Base-by-base conservation (phyloP, 1,140 invertebrate species). In the Macrobrachium rosenbergii region DNA sequence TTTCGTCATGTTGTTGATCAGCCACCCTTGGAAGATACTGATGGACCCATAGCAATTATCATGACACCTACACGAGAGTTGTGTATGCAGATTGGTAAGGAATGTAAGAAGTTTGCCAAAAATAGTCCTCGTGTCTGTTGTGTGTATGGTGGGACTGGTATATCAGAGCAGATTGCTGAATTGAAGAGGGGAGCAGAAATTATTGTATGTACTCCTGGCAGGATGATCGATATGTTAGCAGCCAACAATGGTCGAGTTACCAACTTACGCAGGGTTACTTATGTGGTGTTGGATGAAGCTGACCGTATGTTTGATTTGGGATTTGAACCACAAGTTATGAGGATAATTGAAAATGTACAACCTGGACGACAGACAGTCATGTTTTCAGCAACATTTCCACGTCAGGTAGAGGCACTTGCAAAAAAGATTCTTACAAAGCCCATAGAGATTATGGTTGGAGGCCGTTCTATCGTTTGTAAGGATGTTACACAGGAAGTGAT, bases 221-320 rank as follows among this genome's bases (percentile, higher is more conserved):
- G 99, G 89, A 99, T 99, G 99, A 99, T 99, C 91, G 99, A 99
- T 92, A 99, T 99, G 98, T 92, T 99, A 79, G 97, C 98, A 0
- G 99, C 98, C 7, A 99, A 99, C 92, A 97, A 96, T 83, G 99
- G 98, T 93, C 90, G 90, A 88, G 99, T 99, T 0, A 99, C 99
- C 0, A 99, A 99, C 93, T 92, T 99, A 62, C 93, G 96, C 43
- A 92, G 99, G 60, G 97, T 98, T 52, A 99, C 98, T 0, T 99
- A 99, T 92, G 95, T 99, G 59, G 99, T 99, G 0, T 92, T 99
- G 3, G 99, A 99, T 92, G 99, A 99, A 93, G 99, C 99, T 2
- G 99, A 99, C 92, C 93, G 99, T 60, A 99, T 99, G 99, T 99
- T 99, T 91, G 99, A 99, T 91, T 99, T 99, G 98, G 99, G 99